Percentiles rank a stretch among this genome's conserved stretches.
Evolutionary conservation across 2,888 invertebrate genomes (phyloP).

Genomic region (Andricus quercusramuli): DNA sequence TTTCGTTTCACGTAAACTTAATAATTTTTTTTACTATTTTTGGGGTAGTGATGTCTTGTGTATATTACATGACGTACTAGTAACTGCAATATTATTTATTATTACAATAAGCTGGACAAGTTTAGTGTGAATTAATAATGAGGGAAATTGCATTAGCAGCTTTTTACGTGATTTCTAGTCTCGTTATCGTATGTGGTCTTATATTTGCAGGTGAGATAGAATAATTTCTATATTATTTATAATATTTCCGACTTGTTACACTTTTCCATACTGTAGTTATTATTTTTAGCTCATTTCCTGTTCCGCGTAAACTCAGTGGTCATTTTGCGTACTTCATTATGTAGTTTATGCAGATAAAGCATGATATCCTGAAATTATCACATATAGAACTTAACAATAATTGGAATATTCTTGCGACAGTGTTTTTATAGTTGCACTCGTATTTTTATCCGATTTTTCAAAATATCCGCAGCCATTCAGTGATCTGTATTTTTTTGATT

Average conservation of each 20-base stretch:
- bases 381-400: neutral
- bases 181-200: conserved; percentile 81
- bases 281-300: neutral
- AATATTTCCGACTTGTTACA: neutral
- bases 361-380: neutral
- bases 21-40: conserved; percentile 10
- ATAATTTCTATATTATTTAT: neutral
- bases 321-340: neutral
- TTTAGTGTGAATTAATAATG: conserved; percentile 65
- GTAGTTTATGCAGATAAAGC: neutral
- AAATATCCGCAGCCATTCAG: neutral
- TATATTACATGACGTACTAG: neutral
- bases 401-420: neutral
- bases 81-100: conserved; percentile 1
- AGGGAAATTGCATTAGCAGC: conserved; percentile 79
- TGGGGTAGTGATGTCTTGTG: neutral
- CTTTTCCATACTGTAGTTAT: neutral
- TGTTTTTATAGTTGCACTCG: neutral
- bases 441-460: neutral
- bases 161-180: conserved; percentile 81
- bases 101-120: neutral
- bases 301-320: neutral
- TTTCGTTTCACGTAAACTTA: neutral
- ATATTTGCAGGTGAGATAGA: conserved; percentile 82
- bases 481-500: neutral